Conservation (phyloP, 1,140 invertebrate genomes). For the Diorhabda elongata region DNA sequence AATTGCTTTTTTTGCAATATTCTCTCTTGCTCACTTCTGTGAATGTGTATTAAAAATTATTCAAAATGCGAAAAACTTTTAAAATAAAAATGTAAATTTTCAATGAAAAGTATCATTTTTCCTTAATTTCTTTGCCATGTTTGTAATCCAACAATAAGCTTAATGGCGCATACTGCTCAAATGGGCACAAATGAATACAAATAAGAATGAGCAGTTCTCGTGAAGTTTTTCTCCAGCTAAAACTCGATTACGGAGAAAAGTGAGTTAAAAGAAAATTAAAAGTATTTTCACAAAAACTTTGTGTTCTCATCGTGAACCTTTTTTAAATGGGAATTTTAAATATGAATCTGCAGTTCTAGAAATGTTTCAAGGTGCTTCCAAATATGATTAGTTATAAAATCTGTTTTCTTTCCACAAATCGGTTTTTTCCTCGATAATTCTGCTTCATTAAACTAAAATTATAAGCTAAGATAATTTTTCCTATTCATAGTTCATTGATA, state of each 20-base stretch:
- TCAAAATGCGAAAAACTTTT: background rate
- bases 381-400: too few relatives aligned
- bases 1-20: background rate
- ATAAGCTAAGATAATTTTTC: too few relatives aligned
- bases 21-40: background rate
- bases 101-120: conserved; percentile 6
- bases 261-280: conserved; percentile 28
- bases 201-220: conserved; percentile 21
- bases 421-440: too few relatives aligned
- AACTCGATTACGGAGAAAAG: conserved; percentile 27
- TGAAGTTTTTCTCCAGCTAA: conserved; percentile 21
- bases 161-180: conserved; percentile 21
- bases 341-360: conserved; percentile 12
- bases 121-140: conserved; percentile 12
- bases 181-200: conserved; percentile 21
- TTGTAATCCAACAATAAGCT: conserved; percentile 21
- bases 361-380: too few relatives aligned
- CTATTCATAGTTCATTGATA: too few relatives aligned
- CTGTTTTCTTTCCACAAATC: too few relatives aligned
- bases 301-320: conserved; percentile 17
- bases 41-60: background rate
- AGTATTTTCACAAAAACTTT: conserved; percentile 26
- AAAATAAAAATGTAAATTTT: conserved; percentile 10
- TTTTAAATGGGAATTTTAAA: conserved; percentile 16
- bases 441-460: too few relatives aligned